Conservation (phyloP, 1,140 invertebrate species). For the Tribolium castaneum region DNA sequence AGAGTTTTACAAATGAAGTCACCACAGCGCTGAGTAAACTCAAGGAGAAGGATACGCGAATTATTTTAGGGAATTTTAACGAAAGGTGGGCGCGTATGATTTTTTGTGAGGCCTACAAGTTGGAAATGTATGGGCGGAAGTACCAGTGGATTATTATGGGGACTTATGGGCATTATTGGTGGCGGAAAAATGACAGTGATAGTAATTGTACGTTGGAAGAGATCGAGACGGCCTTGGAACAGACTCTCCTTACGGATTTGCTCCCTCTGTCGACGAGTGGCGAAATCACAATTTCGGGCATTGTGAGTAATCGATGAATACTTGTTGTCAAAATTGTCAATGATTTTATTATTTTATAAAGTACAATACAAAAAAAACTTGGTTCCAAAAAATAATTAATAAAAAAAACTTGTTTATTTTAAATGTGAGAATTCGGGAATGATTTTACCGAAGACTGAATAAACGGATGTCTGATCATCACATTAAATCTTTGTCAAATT, state of each 20-base stretch:
- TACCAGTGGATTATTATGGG: slow-evolving; percentile 98
- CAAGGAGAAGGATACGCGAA: slow-evolving; percentile 92
- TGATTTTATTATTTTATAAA: too few species aligned
- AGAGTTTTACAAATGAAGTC: slow-evolving; percentile 94
- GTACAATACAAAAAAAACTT: too few species aligned
- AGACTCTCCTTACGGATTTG: slow-evolving; percentile 90
- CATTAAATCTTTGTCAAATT: too few species aligned
- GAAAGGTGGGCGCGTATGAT: slow-evolving; percentile 93
- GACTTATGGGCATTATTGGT: slow-evolving; percentile 83
- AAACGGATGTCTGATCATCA: too few species aligned
- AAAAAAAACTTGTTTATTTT: not conserved
- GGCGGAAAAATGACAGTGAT: slow-evolving; percentile 72
- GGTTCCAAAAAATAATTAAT: too few species aligned
- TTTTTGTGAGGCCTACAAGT: slow-evolving; percentile 90
- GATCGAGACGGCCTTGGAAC: slow-evolving; percentile 85
- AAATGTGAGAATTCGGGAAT: too few species aligned
- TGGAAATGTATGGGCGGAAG: slow-evolving; percentile 61
- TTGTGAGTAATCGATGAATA: too few species aligned
- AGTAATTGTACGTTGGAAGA: slow-evolving; percentile 80
- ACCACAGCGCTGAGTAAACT: slow-evolving; percentile 84
- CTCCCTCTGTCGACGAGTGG: slow-evolving; percentile 78
- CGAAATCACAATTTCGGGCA: slow-evolving; percentile 88
- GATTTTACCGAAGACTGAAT: too few species aligned
- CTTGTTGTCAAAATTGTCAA: too few species aligned
- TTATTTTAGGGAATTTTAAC: slow-evolving; percentile 92